Percentiles rank a stretch among this genome's conserved stretches.
These are phyloP conservation scores for Orchesella cincta DNA, from an alignment of 1,140 invertebrate genomes.

Conservation along the genomic window DNA sequence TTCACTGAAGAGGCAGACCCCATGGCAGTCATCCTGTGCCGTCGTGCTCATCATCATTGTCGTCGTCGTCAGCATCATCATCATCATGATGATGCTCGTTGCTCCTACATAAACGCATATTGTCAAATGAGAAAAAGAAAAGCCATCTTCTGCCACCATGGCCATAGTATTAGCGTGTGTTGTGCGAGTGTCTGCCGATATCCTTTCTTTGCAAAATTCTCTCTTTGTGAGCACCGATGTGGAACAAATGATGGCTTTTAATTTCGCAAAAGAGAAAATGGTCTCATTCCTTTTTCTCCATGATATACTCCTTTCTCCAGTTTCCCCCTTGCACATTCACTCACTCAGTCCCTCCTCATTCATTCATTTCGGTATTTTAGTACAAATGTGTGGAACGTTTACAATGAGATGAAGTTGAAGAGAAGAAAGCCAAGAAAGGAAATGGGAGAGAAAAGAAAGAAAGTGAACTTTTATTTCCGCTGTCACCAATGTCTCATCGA, in stretches of 20 bases:
- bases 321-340: not conserved
- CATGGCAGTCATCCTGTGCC: slow-evolving; percentile 11
- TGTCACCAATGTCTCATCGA: not conserved
- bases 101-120: not conserved
- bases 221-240: slow-evolving; percentile 17
- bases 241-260: slow-evolving; percentile 26
- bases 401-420: not conserved
- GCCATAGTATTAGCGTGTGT: too few relatives aligned
- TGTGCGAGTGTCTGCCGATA: not conserved
- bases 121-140: slow-evolving; percentile 9
- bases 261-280: slow-evolving; percentile 14
- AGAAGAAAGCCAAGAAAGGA: not conserved
- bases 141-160: too few relatives aligned
- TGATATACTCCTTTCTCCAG: not conserved
- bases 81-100: not conserved
- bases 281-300: not conserved
- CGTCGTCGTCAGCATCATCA: not conserved
- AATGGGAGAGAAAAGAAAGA: not conserved
- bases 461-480: not conserved
- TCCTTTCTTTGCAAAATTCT: not conserved
- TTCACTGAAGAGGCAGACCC: not conserved
- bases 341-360: not conserved
- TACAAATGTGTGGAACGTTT: not conserved
- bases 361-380: not conserved
- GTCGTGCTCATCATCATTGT: slow-evolving; percentile 4